A percentile compares a stretch with the other conserved stretches of the same genome.
Conservation (phyloP, 2,113 vertebrate species). For the Macrotus californicus region DNA sequence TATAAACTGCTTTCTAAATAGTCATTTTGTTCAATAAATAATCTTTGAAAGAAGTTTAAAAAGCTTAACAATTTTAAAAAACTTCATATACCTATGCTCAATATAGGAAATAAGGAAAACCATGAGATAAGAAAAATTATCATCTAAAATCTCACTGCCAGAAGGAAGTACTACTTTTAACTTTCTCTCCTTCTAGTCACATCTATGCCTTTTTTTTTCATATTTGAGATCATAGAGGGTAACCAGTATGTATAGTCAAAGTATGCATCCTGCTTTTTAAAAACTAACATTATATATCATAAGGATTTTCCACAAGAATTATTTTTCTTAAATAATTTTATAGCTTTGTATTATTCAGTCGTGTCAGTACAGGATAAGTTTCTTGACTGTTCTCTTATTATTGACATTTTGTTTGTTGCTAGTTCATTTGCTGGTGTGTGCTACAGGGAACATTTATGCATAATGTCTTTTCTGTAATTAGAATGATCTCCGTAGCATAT, state of each 20-base stretch:
- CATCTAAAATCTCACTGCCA: neutral
- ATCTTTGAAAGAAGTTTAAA: neutral
- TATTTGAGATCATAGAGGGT: neutral
- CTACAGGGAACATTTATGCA: neutral
- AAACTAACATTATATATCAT: neutral
- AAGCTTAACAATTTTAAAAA: neutral
- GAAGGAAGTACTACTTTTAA: neutral
- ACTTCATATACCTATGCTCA: neutral
- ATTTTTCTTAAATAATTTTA: neutral
- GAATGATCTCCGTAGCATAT: conserved; percentile 17
- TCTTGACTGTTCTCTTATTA: neutral
- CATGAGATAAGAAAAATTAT: neutral
- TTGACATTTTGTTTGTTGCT: conserved; percentile 15
- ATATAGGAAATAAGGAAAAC: neutral
- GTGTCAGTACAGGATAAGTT: neutral
- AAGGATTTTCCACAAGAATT: neutral
- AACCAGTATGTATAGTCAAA: neutral
- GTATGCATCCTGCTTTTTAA: neutral
- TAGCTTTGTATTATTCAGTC: neutral
- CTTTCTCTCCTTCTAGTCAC: neutral
- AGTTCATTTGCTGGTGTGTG: neutral
- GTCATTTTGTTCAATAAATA: neutral
- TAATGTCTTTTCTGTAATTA: conserved; percentile 14
- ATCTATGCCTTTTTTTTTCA: neutral
- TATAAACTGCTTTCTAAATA: neutral